A percentile compares a stretch with the other conserved stretches of the same genome.
These are phyloP conservation scores for Hydraecia micacea DNA, from an alignment of 2,888 invertebrate species.

Conservation along the genomic window DNA sequence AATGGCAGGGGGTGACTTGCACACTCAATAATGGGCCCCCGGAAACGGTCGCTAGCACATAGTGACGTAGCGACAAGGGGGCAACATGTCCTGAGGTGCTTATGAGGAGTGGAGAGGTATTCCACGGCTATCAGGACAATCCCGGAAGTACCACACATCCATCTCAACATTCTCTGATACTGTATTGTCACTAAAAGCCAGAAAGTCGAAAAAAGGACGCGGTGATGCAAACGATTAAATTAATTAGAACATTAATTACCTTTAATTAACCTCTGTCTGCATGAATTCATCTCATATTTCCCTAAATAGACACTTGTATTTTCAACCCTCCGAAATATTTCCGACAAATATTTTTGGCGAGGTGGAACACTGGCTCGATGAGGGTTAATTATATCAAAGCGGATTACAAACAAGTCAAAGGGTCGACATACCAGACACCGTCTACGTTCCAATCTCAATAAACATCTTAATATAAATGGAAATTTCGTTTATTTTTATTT, in stretches of 20 bases:
- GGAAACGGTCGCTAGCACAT: too few species aligned
- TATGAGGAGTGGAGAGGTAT: too few species aligned
- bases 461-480: background rate
- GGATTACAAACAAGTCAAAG: conserved; percentile 26
- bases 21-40: too few species aligned
- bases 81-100: too few species aligned
- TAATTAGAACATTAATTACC: background rate
- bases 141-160: too few species aligned
- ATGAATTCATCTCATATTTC: background rate
- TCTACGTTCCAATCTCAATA: conserved; percentile 36
- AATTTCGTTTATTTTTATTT: too few species aligned
- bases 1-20: too few species aligned
- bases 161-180: too few species aligned
- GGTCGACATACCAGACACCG: conserved; percentile 32
- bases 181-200: background rate
- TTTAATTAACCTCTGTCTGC: background rate
- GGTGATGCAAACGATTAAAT: background rate
- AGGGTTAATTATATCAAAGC: conserved; percentile 28
- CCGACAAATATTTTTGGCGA: conserved; percentile 27
- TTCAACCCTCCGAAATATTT: conserved; percentile 12
- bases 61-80: too few species aligned
- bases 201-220: background rate
- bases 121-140: too few species aligned
- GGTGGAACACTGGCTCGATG: background rate
- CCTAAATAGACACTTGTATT: conserved; percentile 5